phyloP scores from a whole-genome alignment of 1,140 invertebrate genomes.

The Zaprionus africanus region DNA sequence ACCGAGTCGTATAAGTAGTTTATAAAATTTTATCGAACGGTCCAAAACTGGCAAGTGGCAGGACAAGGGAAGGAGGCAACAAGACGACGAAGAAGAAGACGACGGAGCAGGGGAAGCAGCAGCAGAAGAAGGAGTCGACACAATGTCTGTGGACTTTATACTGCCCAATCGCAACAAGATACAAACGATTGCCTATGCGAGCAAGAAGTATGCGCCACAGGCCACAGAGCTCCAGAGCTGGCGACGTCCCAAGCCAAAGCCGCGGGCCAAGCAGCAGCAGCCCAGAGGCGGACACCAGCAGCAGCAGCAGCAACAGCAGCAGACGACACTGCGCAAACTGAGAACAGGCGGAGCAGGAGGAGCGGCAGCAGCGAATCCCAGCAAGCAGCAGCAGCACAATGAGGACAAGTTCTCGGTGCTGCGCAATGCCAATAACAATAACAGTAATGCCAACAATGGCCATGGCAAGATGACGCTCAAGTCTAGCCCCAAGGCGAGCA shows the following conservation, averaged over 20 bases:
- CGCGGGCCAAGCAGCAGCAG: constrained; percentile 46
- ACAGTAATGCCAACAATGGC: constrained; percentile 61
- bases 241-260: constrained; percentile 56
- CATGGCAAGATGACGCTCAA: constrained; percentile 52
- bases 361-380: constrained; percentile 13
- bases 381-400: neutral
- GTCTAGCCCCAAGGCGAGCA: constrained; percentile 34
- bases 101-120: constrained; percentile 40
- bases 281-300: constrained; percentile 28
- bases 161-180: constrained; percentile 81
- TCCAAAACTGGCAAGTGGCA: constrained; percentile 66
- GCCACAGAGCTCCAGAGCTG: constrained; percentile 40
- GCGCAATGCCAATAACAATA: constrained; percentile 73
- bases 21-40: constrained; percentile 49
- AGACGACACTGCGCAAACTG: constrained; percentile 59
- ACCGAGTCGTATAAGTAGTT: constrained; percentile 45
- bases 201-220: constrained; percentile 67
- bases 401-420: constrained; percentile 63
- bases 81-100: constrained; percentile 33
- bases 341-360: constrained; percentile 15
- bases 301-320: constrained; percentile 45
- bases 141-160: constrained; percentile 77
- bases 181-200: constrained; percentile 77
- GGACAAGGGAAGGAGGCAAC: constrained; percentile 42
- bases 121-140: constrained; percentile 51